These are phyloP conservation scores for Gnatocerus cornutus DNA, from an alignment of 2,888 invertebrate genomes.

Conservation along the genomic window DNA sequence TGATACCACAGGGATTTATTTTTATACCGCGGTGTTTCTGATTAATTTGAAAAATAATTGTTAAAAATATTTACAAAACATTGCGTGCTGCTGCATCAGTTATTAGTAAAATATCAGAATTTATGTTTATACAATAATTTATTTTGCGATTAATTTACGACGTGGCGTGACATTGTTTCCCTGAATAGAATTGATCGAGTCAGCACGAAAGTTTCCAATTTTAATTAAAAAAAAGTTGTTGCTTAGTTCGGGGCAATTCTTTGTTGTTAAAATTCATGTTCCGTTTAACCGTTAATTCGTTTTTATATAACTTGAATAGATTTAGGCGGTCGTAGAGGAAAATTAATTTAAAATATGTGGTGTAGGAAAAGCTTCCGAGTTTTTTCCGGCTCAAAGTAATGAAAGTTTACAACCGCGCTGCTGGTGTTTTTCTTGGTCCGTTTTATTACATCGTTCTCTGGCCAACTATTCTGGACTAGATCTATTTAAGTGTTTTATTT, in stretches of 20 bases:
- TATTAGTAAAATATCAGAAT: too few relatives aligned
- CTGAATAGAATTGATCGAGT: not conserved
- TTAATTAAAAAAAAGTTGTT: conserved; percentile 3
- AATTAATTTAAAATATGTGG: conserved; percentile 44
- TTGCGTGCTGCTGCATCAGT: too few relatives aligned
- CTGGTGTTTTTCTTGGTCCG: conserved; percentile 51
- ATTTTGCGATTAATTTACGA: conserved; percentile 13
- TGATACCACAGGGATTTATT: too few relatives aligned
- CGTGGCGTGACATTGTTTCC: conserved; percentile 1
- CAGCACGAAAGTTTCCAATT: conserved; percentile 4
- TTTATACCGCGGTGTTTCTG: too few relatives aligned
- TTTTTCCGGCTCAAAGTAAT: conserved; percentile 53
- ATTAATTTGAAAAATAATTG: too few relatives aligned
- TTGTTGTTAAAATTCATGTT: not conserved
- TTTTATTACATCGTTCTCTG: conserved; percentile 53
- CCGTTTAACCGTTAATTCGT: conserved; percentile 10
- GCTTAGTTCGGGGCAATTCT: not conserved
- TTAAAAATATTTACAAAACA: too few relatives aligned
- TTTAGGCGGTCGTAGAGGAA: conserved; percentile 24
- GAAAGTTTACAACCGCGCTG: conserved; percentile 54
- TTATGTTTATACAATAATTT: not conserved
- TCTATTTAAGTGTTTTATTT: conserved; percentile 62
- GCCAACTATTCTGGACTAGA: conserved; percentile 56
- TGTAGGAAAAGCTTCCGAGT: conserved; percentile 48
- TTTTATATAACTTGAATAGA: conserved; percentile 31